Evolutionary conservation across 2,797 vertebrate genomes (phyloP), one percentile per base, ranked within the genome.

Genomic region (Sphenopsis melanotis): DNA sequence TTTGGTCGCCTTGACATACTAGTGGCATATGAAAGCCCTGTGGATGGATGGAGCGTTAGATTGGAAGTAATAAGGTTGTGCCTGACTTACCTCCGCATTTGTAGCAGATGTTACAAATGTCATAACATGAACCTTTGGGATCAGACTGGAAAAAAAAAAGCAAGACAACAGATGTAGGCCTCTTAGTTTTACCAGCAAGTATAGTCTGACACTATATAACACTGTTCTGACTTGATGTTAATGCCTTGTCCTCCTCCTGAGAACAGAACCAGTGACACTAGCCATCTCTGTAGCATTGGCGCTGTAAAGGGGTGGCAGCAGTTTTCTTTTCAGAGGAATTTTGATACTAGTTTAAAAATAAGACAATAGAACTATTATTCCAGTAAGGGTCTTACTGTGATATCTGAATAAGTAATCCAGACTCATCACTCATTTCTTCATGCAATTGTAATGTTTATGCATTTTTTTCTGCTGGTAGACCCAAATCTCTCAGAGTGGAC

Each of bases 31-130:
- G 94, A 96, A 97, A 97, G 87, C 96, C 95, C 87, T 26, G 65
- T 94, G 95, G 96, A 88, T 96, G 94, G 89, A 92, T 94, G 93
- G 93, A 97, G 91, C 71, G 87, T 97, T 96, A 97, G 97, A 91
- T 95, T 97, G 92, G 96, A 97, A 97, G 96, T 95, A 96, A 96
- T 97, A 97, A 97, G 95, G 89, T 93, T 97, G 96, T 97, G 96
- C 94, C 95, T 97, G 97, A 97, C 95, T 97, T 97, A 96, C 93
- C 93, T 97, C 93, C 52, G 14, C 84, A 96, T 97, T 97, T 91
- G 95, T 89, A 97, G 95, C 97, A 98, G 97, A 97, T 97, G 97
- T 97, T 96, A 94, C 93, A 97, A 95, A 97, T 97, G 96, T 98
- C 95, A 96, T 95, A 97, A 97, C 93, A 96, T 92, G 96, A 96